Evolutionary conservation across 1,140 invertebrate genomes (phyloP).

Genomic region (Octopus bimaculoides): DNA sequence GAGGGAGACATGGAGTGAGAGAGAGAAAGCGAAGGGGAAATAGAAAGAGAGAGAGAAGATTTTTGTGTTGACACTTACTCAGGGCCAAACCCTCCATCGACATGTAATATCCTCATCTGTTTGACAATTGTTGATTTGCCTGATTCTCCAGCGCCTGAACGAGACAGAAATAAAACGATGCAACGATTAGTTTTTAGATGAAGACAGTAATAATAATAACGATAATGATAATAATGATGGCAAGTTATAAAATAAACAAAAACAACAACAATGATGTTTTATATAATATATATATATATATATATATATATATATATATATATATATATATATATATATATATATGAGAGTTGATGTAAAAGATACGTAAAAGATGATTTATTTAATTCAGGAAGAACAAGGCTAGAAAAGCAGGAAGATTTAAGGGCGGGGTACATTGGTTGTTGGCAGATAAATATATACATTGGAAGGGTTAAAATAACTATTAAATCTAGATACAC

Average conservation of each 20-base stretch:
- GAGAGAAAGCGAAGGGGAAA: too few relatives aligned
- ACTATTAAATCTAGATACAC: too few relatives aligned
- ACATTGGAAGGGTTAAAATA: too few relatives aligned
- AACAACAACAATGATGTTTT: too few relatives aligned
- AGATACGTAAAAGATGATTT: too few relatives aligned
- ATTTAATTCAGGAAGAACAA: too few relatives aligned
- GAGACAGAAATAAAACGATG: constrained; percentile 37
- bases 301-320: background rate
- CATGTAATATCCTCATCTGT: constrained; percentile 99
- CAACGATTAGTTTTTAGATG: constrained; percentile 13
- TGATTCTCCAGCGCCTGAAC: constrained; percentile 66
- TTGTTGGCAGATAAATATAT: too few relatives aligned
- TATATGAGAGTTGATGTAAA: constrained; percentile 14
- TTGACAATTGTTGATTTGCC: constrained; percentile 99
- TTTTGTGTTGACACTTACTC: constrained; percentile 46
- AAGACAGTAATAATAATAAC: constrained; percentile 15
- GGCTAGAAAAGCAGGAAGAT: too few relatives aligned
- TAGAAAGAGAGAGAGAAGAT: too few relatives aligned
- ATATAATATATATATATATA: background rate
- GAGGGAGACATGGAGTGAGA: too few relatives aligned
- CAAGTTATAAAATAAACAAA: background rate
- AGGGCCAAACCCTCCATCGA: constrained; percentile 87
- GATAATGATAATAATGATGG: too few relatives aligned
- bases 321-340: constrained; percentile 15
- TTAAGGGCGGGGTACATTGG: too few relatives aligned